A percentile compares a stretch with the other conserved stretches of the same genome.
Evolutionary conservation across 2,113 vertebrate genomes (phyloP).

Genomic region (Syngnathus floridae): DNA sequence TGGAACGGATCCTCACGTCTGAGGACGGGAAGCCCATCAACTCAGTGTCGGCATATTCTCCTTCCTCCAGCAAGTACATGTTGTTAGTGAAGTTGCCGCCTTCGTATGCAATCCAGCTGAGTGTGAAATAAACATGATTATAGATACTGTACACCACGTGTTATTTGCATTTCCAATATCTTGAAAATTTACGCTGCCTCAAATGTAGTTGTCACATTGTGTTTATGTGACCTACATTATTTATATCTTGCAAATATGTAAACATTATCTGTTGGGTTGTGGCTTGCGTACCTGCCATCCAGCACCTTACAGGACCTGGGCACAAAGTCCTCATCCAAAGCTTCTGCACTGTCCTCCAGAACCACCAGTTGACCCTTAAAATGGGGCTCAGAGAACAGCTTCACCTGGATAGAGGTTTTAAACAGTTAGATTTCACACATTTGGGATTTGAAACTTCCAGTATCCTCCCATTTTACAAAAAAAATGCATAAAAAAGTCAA

Average conservation of each 20-base stretch:
- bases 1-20: constrained; percentile 73
- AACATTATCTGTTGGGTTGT: neutral
- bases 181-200: neutral
- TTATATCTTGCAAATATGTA: neutral
- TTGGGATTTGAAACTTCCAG: neutral
- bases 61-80: constrained; percentile 90
- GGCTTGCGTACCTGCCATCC: constrained; percentile 80
- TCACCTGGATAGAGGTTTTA: constrained; percentile 67
- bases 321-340: constrained; percentile 76
- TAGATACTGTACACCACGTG: neutral
- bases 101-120: constrained; percentile 85
- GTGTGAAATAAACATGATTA: constrained; percentile 21
- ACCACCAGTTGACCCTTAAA: constrained; percentile 77
- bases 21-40: constrained; percentile 78
- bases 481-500: too few species aligned
- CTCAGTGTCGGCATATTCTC: constrained; percentile 75
- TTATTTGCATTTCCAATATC: neutral
- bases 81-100: constrained; percentile 78
- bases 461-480: neutral
- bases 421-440: too few species aligned
- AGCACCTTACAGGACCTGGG: constrained; percentile 83
- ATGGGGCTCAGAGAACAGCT: constrained; percentile 84
- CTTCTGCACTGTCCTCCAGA: constrained; percentile 72
- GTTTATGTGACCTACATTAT: too few species aligned
- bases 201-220: too few species aligned